Evolutionary conservation across 2,113 vertebrate species (phyloP).

Genomic region (Syngnathus typhle): DNA sequence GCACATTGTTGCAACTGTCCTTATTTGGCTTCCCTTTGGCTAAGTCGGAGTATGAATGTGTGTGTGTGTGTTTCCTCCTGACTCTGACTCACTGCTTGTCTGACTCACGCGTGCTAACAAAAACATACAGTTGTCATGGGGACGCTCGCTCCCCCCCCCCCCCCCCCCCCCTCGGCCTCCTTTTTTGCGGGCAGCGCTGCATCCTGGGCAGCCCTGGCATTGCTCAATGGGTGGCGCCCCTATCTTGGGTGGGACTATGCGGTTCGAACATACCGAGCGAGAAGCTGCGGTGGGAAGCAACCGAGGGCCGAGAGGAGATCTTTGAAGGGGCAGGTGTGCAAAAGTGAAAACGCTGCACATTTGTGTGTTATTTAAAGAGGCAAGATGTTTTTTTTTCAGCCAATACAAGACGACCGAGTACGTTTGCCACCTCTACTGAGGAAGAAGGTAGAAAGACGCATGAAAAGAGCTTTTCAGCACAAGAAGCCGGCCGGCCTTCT

Average conservation of each 20-base stretch:
- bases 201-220: slow-evolving; percentile 53
- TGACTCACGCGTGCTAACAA: slow-evolving; percentile 75
- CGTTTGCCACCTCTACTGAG: too few species aligned
- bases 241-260: slow-evolving; percentile 13
- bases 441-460: too few species aligned
- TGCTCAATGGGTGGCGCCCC: slow-evolving; percentile 30
- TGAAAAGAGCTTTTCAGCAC: slow-evolving; percentile 5
- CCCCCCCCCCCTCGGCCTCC: slow-evolving; percentile 22
- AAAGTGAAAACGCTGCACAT: not conserved
- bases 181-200: slow-evolving; percentile 46
- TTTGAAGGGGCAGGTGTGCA: not conserved
- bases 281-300: not conserved
- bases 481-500: slow-evolving; percentile 60
- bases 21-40: slow-evolving; percentile 72
- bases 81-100: slow-evolving; percentile 75
- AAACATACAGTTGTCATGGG: slow-evolving; percentile 71
- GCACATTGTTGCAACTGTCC: slow-evolving; percentile 64
- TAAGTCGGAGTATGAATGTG: slow-evolving; percentile 43
- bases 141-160: slow-evolving; percentile 26
- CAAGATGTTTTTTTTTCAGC: too few species aligned
- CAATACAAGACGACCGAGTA: too few species aligned
- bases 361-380: too few species aligned
- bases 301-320: not conserved
- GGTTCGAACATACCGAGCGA: slow-evolving; percentile 2
- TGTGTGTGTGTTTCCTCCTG: slow-evolving; percentile 72